Percentiles rank a stretch among this genome's conserved stretches.
These are phyloP conservation scores for Meleagris gallopavo DNA, from an alignment of 2,113 vertebrate species.

Conservation along the genomic window DNA sequence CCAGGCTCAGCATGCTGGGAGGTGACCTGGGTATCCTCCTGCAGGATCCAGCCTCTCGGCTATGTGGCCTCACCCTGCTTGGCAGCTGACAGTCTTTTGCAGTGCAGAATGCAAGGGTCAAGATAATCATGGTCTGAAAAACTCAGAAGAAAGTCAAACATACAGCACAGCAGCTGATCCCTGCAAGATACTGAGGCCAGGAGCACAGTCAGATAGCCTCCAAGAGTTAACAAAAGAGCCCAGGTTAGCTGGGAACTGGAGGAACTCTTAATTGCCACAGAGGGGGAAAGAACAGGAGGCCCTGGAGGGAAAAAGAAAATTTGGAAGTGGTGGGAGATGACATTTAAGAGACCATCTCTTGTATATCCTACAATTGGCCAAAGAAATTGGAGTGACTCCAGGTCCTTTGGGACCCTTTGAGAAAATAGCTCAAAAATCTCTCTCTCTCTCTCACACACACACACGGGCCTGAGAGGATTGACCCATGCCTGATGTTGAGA, in stretches of 20 bases:
- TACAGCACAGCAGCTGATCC: neutral
- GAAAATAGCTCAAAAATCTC: neutral
- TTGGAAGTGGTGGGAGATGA: neutral
- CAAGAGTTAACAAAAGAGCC: neutral
- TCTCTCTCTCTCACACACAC: too few relatives aligned
- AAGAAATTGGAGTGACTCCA: neutral
- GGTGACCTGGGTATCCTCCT: neutral
- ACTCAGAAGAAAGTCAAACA: neutral
- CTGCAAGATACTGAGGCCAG: neutral
- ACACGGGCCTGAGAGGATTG: too few relatives aligned
- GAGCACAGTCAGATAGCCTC: neutral
- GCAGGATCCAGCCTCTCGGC: neutral
- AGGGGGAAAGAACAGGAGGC: neutral
- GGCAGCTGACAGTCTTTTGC: neutral
- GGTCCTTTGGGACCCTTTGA: neutral
- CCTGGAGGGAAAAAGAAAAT: neutral
- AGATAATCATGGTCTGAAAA: neutral
- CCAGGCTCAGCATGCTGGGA: neutral
- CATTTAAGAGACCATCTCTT: neutral
- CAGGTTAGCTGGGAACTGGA: neutral
- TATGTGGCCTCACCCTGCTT: neutral
- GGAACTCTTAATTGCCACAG: neutral
- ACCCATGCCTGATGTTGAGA: neutral
- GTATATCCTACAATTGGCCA: neutral
- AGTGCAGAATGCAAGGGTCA: neutral